Percentiles rank a stretch among this genome's conserved stretches.
Evolutionary conservation across 2,888 invertebrate species (phyloP).

Genomic region (Microplitis manilae): DNA sequence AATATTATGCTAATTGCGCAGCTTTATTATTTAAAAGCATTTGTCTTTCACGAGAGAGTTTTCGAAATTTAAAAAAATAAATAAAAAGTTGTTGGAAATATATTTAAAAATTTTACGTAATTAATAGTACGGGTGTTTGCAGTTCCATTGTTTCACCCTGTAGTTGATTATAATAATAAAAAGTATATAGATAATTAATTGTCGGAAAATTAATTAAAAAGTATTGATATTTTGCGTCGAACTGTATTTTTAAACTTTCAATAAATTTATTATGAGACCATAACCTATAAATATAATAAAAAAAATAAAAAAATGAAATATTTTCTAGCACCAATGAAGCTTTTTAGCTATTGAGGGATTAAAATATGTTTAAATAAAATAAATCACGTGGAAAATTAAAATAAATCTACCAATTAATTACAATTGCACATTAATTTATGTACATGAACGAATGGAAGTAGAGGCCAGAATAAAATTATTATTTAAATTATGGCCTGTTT

Average conservation of each 20-base stretch:
- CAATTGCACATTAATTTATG: background rate
- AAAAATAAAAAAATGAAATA: background rate
- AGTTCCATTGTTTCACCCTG: conserved; percentile 56
- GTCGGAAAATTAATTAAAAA: conserved; percentile 30
- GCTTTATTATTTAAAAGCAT: conserved; percentile 33
- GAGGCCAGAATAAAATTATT: background rate
- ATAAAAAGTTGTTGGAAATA: conserved; percentile 46
- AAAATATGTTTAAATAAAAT: background rate
- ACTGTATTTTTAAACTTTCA: background rate
- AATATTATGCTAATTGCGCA: conserved; percentile 24
- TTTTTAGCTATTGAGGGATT: background rate
- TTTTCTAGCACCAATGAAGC: background rate
- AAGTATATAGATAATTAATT: conserved; percentile 47
- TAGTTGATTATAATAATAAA: conserved; percentile 55
- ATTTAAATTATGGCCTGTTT: background rate
- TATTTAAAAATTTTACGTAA: conserved; percentile 44
- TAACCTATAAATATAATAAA: background rate
- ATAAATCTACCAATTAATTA: background rate
- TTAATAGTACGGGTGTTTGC: conserved; percentile 41
- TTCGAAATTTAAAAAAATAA: conserved; percentile 22
- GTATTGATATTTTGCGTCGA: conserved; percentile 13
- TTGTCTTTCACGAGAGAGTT: conserved; percentile 37
- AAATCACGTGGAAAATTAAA: background rate
- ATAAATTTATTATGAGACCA: background rate
- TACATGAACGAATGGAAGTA: background rate